Conservation (phyloP, 2,888 invertebrate species). For the Noctua fimbriata region DNA sequence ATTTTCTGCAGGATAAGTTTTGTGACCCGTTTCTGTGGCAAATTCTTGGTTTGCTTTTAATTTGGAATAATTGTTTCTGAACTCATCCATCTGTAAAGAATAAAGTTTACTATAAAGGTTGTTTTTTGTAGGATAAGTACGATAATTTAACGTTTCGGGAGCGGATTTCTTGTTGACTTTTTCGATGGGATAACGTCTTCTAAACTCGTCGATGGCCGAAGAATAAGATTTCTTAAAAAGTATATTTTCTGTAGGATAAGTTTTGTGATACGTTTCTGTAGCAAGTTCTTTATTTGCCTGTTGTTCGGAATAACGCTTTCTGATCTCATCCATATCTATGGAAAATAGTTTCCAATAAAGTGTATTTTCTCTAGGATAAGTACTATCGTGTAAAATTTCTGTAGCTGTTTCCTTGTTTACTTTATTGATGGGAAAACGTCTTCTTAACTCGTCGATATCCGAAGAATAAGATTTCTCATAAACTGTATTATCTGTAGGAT, state of each 20-base stretch:
- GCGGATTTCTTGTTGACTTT: not conserved
- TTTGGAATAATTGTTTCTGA: not conserved
- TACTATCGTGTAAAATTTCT: not conserved
- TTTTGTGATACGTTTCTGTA: not conserved
- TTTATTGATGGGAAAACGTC: not conserved
- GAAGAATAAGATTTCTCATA: not conserved
- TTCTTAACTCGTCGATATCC: constrained; percentile 10
- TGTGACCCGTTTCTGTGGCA: not conserved
- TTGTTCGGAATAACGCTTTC: not conserved
- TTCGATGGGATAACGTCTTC: not conserved
- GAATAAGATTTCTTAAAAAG: not conserved
- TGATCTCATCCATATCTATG: constrained; percentile 14
- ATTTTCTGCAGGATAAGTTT: not conserved
- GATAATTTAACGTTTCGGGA: not conserved
- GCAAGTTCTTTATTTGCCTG: not conserved
- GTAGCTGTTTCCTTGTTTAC: not conserved
- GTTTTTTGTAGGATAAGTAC: not conserved
- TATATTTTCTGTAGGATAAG: not conserved
- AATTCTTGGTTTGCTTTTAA: not conserved
- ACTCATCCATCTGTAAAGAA: constrained; percentile 16
- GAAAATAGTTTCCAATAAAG: not conserved
- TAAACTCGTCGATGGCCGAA: constrained; percentile 17
- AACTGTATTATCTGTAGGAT: not conserved
- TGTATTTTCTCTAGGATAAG: not conserved
- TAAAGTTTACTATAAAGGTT: not conserved